Conservation (phyloP, 2,888 invertebrate genomes). For the Allophyes oxyacanthae region DNA sequence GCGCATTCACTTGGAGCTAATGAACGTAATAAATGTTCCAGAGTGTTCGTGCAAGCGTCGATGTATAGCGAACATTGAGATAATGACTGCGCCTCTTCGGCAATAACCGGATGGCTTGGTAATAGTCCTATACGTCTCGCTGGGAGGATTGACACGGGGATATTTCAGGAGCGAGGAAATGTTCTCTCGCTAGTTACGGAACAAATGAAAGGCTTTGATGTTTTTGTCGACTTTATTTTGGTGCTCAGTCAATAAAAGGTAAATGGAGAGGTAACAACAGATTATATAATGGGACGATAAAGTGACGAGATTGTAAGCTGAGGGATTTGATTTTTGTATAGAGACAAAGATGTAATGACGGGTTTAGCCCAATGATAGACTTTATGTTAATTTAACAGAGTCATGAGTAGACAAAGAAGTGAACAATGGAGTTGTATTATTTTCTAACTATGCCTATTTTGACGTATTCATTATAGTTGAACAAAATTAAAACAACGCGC, state of each 20-base stretch:
- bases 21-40: constrained; percentile 72
- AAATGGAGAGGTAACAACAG: constrained; percentile 13
- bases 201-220: constrained; percentile 37
- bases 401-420: too few relatives aligned
- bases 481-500: too few relatives aligned
- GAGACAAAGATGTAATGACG: too few relatives aligned
- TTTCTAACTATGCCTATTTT: too few relatives aligned
- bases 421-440: too few relatives aligned
- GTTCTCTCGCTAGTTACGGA: constrained; percentile 35
- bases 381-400: too few relatives aligned
- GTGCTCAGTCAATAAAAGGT: background rate
- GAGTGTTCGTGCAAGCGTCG: constrained; percentile 67
- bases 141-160: constrained; percentile 43
- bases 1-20: constrained; percentile 71
- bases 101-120: constrained; percentile 68
- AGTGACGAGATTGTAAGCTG: background rate
- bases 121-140: constrained; percentile 60
- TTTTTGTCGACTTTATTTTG: constrained; percentile 38
- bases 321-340: background rate
- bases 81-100: constrained; percentile 67
- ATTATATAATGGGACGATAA: constrained; percentile 14
- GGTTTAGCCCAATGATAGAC: too few relatives aligned
- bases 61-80: constrained; percentile 75
- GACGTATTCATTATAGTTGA: too few relatives aligned
- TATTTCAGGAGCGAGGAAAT: constrained; percentile 43